Percentiles rank a stretch among this genome's conserved stretches.
These are phyloP conservation scores for Labeo rohita DNA, from an alignment of 2,113 vertebrate genomes.

Conservation along the genomic window DNA sequence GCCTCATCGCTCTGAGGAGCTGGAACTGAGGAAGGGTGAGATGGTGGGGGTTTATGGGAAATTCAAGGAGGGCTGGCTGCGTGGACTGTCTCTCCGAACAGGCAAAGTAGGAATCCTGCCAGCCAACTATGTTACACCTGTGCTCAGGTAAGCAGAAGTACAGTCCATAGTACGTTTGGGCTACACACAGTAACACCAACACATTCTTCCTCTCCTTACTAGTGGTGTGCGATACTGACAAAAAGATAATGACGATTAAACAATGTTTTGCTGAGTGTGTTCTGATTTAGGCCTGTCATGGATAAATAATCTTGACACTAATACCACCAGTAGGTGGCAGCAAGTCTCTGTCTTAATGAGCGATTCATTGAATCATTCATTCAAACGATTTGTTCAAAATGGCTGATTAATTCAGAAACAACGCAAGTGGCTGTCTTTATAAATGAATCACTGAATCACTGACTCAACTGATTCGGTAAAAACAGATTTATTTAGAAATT, in stretches of 20 bases:
- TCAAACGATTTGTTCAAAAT: too few relatives aligned
- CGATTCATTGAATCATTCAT: too few relatives aligned
- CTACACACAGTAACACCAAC: neutral
- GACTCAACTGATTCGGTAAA: too few relatives aligned
- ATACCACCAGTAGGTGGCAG: too few relatives aligned
- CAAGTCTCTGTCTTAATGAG: too few relatives aligned
- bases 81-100: conserved; percentile 87
- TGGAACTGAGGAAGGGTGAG: conserved; percentile 91
- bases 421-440: too few relatives aligned
- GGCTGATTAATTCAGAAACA: too few relatives aligned
- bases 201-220: neutral
- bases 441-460: too few relatives aligned
- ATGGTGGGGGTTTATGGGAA: conserved; percentile 90
- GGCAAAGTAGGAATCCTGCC: conserved; percentile 91
- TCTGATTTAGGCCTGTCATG: too few relatives aligned
- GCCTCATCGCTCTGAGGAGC: conserved; percentile 81
- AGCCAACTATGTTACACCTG: conserved; percentile 85
- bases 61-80: conserved; percentile 90
- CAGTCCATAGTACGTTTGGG: neutral
- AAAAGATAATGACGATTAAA: too few relatives aligned
- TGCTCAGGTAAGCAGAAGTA: conserved; percentile 83
- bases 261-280: neutral
- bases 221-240: neutral
- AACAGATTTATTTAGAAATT: too few relatives aligned
- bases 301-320: too few relatives aligned